Conservation (phyloP, 2,888 invertebrate genomes). For the Lampropteryx suffumata region DNA sequence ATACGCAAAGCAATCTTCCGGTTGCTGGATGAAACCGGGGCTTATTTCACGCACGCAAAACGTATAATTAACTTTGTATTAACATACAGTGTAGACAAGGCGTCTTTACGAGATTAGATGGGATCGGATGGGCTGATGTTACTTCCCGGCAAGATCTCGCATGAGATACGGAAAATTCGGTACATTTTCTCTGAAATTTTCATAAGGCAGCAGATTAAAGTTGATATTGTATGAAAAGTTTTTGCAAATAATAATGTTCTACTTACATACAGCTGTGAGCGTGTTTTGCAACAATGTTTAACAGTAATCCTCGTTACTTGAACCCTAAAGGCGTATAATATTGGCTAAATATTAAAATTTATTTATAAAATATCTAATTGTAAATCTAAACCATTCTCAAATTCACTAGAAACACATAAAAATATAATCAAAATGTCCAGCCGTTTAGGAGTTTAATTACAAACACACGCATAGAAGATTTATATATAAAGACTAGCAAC, state of each 20-base stretch:
- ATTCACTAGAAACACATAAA: too few species aligned
- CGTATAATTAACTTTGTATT: constrained; percentile 75
- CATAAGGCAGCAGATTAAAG: constrained; percentile 31
- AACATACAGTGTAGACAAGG: constrained; percentile 54
- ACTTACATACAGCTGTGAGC: constrained; percentile 6
- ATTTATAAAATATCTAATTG: too few species aligned
- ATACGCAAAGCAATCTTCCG: constrained; percentile 52
- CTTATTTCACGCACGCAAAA: constrained; percentile 69
- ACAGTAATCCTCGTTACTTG: background rate
- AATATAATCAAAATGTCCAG: background rate
- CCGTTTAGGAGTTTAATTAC: too few species aligned
- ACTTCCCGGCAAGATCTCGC: constrained; percentile 25
- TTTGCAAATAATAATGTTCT: constrained; percentile 21
- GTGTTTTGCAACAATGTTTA: background rate
- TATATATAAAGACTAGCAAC: too few species aligned
- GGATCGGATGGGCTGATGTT: constrained; percentile 41
- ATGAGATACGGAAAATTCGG: constrained; percentile 29
- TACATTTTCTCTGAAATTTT: constrained; percentile 33
- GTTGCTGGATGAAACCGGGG: constrained; percentile 44
- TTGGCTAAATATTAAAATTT: too few species aligned
- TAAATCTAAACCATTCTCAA: too few species aligned
- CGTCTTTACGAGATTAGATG: constrained; percentile 50
- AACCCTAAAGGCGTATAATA: too few species aligned
- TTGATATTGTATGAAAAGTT: constrained; percentile 29
- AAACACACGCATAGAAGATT: too few species aligned